phyloP scores from a whole-genome alignment of 2,888 invertebrate genomes.

The Aphrophora alni region DNA sequence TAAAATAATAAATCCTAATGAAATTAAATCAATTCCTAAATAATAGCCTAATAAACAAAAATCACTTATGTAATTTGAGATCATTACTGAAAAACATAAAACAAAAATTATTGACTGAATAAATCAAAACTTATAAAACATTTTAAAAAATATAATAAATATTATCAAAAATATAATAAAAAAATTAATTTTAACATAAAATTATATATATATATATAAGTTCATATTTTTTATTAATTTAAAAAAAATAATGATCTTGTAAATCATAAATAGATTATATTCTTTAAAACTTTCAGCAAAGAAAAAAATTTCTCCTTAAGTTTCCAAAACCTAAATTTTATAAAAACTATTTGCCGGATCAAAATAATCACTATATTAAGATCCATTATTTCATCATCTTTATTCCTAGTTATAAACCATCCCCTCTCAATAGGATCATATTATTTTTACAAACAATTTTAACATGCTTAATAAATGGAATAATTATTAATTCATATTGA shows the following conservation, averaged over 20 bases:
- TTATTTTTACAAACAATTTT: slow-evolving; percentile 63
- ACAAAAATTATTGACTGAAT: slow-evolving; percentile 67
- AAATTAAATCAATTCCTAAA: slow-evolving; percentile 44
- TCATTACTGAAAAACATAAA: slow-evolving; percentile 62
- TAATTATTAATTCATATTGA: slow-evolving; percentile 63
- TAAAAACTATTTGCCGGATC: too few relatives aligned
- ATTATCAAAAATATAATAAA: slow-evolving; percentile 60
- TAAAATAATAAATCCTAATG: slow-evolving; percentile 56
- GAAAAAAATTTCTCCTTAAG: slow-evolving; percentile 53
- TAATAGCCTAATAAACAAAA: slow-evolving; percentile 56
- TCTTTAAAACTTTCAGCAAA: slow-evolving; percentile 67
- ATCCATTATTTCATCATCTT: too few relatives aligned
- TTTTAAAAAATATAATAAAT: slow-evolving; percentile 67
- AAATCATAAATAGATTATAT: slow-evolving; percentile 65
- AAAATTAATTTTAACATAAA: slow-evolving; percentile 58
- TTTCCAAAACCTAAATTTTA: too few relatives aligned
- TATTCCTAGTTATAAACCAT: too few relatives aligned
- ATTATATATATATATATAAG: slow-evolving; percentile 57
- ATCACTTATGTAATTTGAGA: slow-evolving; percentile 51
- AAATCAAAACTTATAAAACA: slow-evolving; percentile 65
- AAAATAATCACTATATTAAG: too few relatives aligned
- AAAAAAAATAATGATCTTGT: slow-evolving; percentile 73
- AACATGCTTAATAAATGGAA: slow-evolving; percentile 59
- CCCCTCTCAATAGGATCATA: slow-evolving; percentile 58
- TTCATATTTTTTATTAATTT: slow-evolving; percentile 70